Evolutionary conservation across 2,797 vertebrate genomes (phyloP).

Genomic region (Coracias cyanogaster): DNA sequence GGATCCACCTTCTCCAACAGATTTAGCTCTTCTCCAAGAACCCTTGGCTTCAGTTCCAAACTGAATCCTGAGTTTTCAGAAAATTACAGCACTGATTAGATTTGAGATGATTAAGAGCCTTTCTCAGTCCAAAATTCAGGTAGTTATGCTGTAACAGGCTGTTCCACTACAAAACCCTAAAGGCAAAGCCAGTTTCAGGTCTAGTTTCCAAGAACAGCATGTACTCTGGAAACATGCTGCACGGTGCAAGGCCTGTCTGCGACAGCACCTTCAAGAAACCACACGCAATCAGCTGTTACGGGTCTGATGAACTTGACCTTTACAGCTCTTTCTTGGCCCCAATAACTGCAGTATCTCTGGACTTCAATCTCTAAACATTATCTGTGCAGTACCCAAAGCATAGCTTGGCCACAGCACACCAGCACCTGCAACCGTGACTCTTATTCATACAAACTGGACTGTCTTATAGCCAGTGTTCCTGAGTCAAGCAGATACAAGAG

Average conservation of each 20-base stretch:
- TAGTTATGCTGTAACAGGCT: not conserved
- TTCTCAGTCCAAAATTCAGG: slow-evolving; percentile 9
- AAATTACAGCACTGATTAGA: slow-evolving; percentile 33
- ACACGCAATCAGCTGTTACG: not conserved
- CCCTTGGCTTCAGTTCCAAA: slow-evolving; percentile 14
- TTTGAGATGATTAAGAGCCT: slow-evolving; percentile 36
- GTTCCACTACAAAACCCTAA: not conserved
- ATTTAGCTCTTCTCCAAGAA: not conserved
- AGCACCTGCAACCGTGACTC: not conserved
- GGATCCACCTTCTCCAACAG: not conserved
- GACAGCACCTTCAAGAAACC: not conserved
- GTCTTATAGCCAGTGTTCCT: not conserved
- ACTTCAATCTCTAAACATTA: fast-evolving
- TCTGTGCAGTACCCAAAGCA: fast-evolving
- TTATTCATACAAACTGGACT: not conserved
- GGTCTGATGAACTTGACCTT: not conserved
- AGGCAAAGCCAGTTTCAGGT: not conserved
- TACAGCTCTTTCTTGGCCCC: fast-evolving
- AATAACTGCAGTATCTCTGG: not conserved
- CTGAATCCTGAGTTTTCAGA: not conserved
- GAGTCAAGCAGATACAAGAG: not conserved
- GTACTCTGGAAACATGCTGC: not conserved
- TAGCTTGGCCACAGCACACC: not conserved
- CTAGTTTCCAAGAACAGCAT: not conserved
- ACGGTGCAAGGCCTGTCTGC: not conserved